Base-by-base conservation (phyloP, 2,888 invertebrate species). In the Yponomeuta plumbellus region DNA sequence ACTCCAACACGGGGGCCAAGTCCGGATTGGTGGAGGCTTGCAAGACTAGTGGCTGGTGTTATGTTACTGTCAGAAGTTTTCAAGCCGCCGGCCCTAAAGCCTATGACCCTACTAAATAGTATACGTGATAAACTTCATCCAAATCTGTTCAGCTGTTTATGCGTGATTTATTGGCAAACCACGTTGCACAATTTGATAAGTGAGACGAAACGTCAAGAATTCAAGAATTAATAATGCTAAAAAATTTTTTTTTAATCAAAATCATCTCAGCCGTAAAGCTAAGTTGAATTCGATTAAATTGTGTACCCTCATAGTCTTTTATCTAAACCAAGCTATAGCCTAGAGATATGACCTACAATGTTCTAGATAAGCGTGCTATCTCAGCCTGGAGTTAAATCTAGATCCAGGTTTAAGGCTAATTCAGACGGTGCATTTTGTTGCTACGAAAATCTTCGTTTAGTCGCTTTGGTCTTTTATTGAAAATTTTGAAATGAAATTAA, bases 311-410 rank as follows among this genome's bases (percentile, higher is more conserved):
- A 17, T 64, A 65, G 62, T 39, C 21, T 44, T 64, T 58, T 39
- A 56, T 61, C 64, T 64, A 61, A 64, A 52, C 58, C 59, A 66
- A 62, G 40, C 66, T 57, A 58, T 34, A 61, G 69, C 69, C 69
- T 66, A 56, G 61, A 67, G 69, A 68, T 66, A 69, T 68, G 69
- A 68, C 68, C 68, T 66, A 67, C 66, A 63, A 64, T 52, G 58
- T 65, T 10, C 65, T 39, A 59, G 65, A 65, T 65, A 65, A 59
- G 65, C 52, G 52, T 21, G 44, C 65, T 39, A 39, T 23, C 34
- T 52, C 44, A 62, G 69, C 69, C 69, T 40, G 52, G 58, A 67
- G 69, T 68, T 66, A 66, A 67, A 68, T 69, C 68, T 69, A 67
- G 66, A 66, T 66, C 66, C 66, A 69, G 67, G 34, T 17, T 61